Base-by-base conservation (phyloP, 37 sponge, comb jelly and placozoan species). In the Petrosia ficiformis region DNA sequence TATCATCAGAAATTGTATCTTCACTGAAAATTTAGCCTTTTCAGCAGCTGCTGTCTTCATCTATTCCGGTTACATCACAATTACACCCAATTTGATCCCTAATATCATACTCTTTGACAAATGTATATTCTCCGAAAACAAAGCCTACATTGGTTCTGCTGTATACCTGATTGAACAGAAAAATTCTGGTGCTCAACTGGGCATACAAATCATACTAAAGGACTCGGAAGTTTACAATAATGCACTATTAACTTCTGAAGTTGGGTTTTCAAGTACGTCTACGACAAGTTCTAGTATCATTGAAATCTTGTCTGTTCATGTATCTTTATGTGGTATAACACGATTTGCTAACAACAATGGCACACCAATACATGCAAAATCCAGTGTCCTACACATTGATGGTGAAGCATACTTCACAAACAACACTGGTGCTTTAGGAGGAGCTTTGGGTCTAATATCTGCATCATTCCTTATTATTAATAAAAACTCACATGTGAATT, bases 361-460 rank as follows among this genome's bases (percentile, higher is more conserved):
- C 4, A 79, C 86, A 33, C 80, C 70, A 0, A 1, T 86, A 2
- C 61, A 35, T 21, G 3, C 39, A 6, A 42, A 25, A 1, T 24
- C 30, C 1, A 26, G 36, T 5, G 11, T 73, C 21, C 0, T 79
- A 26, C 24, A 40, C 42, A 14, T 84, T 1, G 31, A 66, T 16
- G 85, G 58, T 30, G 4, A 35, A 6, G 36, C 68, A 22, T 37
- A 42, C 4, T 68, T 86, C 28, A 29, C 19, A 30, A 79, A 74
- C 34, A 86, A 86, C 40, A 38, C 70, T 44, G 86, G 42, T 25
- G 43, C 73, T 14, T 68, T 57, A 72, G 86, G 80, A 3, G 86
- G 86, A 35, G 86, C 57, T 1, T 6, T 86, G 2, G 24, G 58
- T 3, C 41, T 86, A 11, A 24, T 26, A 1, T 36, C 59, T 22